phyloP scores from a whole-genome alignment of 2,888 invertebrate genomes.

The Coelopa pilipes region DNA sequence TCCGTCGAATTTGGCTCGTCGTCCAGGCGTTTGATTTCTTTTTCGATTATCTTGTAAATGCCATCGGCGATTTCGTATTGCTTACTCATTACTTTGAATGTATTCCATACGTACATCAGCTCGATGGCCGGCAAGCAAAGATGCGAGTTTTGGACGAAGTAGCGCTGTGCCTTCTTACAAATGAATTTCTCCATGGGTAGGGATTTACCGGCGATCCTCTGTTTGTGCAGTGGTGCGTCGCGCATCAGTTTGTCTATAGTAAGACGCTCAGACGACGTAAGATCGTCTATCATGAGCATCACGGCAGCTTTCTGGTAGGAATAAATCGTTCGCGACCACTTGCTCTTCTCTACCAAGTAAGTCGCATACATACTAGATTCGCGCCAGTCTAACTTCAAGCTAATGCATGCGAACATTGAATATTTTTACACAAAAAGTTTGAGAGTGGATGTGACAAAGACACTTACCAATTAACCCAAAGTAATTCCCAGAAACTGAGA shows the following conservation, averaged over 20 bases:
- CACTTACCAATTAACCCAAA: slow-evolving; percentile 86
- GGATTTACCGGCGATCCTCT: slow-evolving; percentile 94
- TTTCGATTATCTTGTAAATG: slow-evolving; percentile 74
- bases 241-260: slow-evolving; percentile 76
- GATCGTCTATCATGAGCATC: slow-evolving; percentile 75
- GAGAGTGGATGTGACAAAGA: not conserved
- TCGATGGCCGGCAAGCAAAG: slow-evolving; percentile 87
- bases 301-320: slow-evolving; percentile 89
- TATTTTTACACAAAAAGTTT: not conserved
- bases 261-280: slow-evolving; percentile 68
- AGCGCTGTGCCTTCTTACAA: slow-evolving; percentile 75
- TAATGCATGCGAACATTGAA: slow-evolving; percentile 50
- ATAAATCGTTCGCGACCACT: slow-evolving; percentile 94
- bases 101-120: slow-evolving; percentile 92
- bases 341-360: slow-evolving; percentile 78
- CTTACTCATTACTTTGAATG: slow-evolving; percentile 83
- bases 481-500: slow-evolving; percentile 92
- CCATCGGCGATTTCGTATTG: slow-evolving; percentile 73
- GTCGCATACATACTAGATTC: slow-evolving; percentile 79
- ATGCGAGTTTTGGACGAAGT: slow-evolving; percentile 76
- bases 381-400: slow-evolving; percentile 80
- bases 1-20: slow-evolving; percentile 27
- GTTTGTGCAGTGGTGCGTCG: slow-evolving; percentile 82
- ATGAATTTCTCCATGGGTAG: slow-evolving; percentile 97
- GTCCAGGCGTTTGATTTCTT: slow-evolving; percentile 61